Conservation (phyloP, 2,113 vertebrate species). For the Coregonus clupeaformis region DNA sequence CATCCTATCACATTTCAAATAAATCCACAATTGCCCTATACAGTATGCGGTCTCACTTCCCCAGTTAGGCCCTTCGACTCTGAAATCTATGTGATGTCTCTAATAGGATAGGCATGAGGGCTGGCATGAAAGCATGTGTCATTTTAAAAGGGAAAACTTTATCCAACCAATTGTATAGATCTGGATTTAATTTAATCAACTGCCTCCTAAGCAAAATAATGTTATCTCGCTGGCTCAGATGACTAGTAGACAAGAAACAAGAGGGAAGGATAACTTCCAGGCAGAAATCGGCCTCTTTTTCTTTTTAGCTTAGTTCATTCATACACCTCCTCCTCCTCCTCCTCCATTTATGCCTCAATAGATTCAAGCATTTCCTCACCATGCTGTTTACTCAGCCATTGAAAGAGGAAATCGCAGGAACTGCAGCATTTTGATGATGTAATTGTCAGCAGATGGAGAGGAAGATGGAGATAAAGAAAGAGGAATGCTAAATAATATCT, state of each 20-base stretch:
- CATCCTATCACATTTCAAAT: background rate
- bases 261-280: background rate
- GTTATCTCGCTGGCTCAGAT: background rate
- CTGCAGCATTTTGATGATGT: constrained; percentile 62
- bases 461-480: constrained; percentile 64
- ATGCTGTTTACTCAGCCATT: constrained; percentile 49
- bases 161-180: constrained; percentile 16
- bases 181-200: constrained; percentile 26
- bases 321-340: background rate
- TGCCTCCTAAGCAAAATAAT: constrained; percentile 37
- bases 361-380: constrained; percentile 27
- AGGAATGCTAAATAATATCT: constrained; percentile 72
- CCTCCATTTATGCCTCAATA: constrained; percentile 7
- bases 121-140: background rate
- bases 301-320: background rate
- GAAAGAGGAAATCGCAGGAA: constrained; percentile 55
- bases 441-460: constrained; percentile 67
- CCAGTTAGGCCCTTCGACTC: background rate
- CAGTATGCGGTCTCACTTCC: background rate
- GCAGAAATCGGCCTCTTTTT: background rate
- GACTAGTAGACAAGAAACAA: background rate
- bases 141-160: background rate
- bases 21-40: background rate
- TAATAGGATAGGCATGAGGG: background rate
- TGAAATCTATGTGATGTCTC: background rate